Evolutionary conservation across 2,888 invertebrate genomes (phyloP), one percentile per base, ranked within the genome.

Genomic region (Drosophila tanythrix): DNA sequence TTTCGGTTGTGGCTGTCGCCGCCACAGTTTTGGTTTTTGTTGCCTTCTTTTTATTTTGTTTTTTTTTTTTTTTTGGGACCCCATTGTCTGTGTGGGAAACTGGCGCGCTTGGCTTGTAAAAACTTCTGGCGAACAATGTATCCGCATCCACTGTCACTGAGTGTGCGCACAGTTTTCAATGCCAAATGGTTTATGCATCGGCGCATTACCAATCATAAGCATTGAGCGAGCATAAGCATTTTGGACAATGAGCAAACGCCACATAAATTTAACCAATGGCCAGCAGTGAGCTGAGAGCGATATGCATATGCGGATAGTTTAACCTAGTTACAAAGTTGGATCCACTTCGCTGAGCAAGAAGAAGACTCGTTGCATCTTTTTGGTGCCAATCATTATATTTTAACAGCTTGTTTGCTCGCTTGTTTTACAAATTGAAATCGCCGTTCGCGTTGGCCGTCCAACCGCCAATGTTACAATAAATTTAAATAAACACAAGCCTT

Each of bases 361-460:
- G 51, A 31, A 48, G 62, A 64, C 55, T 61, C 59, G 65, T 74
- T 72, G 67, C 72, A 70, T 76, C 77, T 38, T 80, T 64, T 67
- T 79, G 75, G 79, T 87, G 84, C 88, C 89, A 89, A 88, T 89
- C 88, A 88, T 88, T 88, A 88, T 88, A 89, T 88, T 89, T 88
- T 88, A 88, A 88, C 87, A 88, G 87, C 87, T 89, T 88, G 87
- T 88, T 88, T 88, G 90, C 80, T 79, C 80, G 89, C 89, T 90
- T 88, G 88, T 88, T 90, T 84, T 82, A 88, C 88, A 88, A 88
- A 88, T 88, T 88, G 90, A 89, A 88, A 90, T 90, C 80, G 88
- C 89, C 79, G 74, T 75, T 68, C 76, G 56, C 51, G 56, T 63
- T 56, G 25, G 59, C 60, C 67, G 63, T 63, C 52, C 55, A 38